phyloP scores from a whole-genome alignment of 2,888 invertebrate genomes.

The Syritta pipiens region DNA sequence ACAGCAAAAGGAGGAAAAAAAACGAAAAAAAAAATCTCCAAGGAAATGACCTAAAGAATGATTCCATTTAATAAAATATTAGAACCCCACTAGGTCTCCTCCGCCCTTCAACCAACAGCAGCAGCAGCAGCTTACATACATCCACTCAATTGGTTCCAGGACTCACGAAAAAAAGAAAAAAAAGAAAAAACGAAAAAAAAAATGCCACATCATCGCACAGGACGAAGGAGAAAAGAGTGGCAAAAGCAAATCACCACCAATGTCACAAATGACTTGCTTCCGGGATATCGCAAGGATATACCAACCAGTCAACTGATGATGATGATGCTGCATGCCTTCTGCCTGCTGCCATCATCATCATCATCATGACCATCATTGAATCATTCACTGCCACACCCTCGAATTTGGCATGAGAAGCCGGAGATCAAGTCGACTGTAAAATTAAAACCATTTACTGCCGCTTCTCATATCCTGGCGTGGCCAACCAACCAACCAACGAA shows the following conservation, averaged over 20 bases:
- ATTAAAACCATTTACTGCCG: conserved; percentile 66
- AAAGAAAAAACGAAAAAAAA: conserved; percentile 16
- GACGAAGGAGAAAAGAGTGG: background rate
- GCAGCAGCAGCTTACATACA: background rate
- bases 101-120: no score
- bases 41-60: conserved; percentile 56
- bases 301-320: conserved; percentile 43
- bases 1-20: background rate
- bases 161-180: conserved; percentile 18
- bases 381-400: conserved; percentile 67
- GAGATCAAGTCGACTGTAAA: conserved; percentile 68
- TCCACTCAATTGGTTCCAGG: conserved; percentile 51
- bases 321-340: conserved; percentile 53
- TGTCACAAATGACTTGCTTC: conserved; percentile 68
- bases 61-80: conserved; percentile 59
- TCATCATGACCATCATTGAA: conserved; percentile 60
- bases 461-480: conserved; percentile 7
- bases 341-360: conserved; percentile 45
- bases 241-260: conserved; percentile 56
- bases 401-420: conserved; percentile 62
- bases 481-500: no score
- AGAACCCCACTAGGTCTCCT: conserved; percentile 9
- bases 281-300: conserved; percentile 53
- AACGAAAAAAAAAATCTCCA: conserved; percentile 1
- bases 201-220: conserved; percentile 50